Evolutionary conservation across 1,140 invertebrate genomes (phyloP).

Genomic region (Chymomyza costata): DNA sequence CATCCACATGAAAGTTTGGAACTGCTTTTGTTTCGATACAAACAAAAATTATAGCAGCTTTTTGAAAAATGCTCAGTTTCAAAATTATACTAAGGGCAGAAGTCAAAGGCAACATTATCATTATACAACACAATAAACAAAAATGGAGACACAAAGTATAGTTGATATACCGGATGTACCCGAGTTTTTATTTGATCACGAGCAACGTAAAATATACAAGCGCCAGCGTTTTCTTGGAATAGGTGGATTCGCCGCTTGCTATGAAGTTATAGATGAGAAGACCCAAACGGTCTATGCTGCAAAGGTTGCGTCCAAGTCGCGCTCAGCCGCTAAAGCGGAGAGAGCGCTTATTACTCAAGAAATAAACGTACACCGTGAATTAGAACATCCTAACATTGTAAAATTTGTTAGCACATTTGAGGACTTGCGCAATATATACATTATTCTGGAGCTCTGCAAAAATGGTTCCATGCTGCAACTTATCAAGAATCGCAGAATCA

Average conservation of each 20-base stretch:
- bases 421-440: conserved; percentile 93
- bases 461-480: conserved; percentile 91
- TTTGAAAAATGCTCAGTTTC: too few species aligned
- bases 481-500: conserved; percentile 89
- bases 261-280: conserved; percentile 89
- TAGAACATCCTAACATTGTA: conserved; percentile 92
- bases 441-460: conserved; percentile 94
- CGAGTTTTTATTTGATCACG: conserved; percentile 85
- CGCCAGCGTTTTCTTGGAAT: conserved; percentile 90
- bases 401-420: conserved; percentile 95
- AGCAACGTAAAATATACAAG: conserved; percentile 83
- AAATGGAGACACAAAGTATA: too few species aligned
- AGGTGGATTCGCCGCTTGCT: conserved; percentile 99
- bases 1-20: too few species aligned
- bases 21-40: too few species aligned
- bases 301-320: conserved; percentile 96
- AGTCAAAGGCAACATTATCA: too few species aligned
- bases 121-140: too few species aligned
- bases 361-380: conserved; percentile 90
- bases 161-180: conserved; percentile 88
- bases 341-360: conserved; percentile 96
- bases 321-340: conserved; percentile 91
- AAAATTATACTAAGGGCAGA: too few species aligned
- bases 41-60: too few species aligned
- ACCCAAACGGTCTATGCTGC: conserved; percentile 90